Evolutionary conservation across 2,888 invertebrate species (phyloP), one percentile per base, ranked within the genome.

Genomic region (Lepetodrilus schrolli): DNA sequence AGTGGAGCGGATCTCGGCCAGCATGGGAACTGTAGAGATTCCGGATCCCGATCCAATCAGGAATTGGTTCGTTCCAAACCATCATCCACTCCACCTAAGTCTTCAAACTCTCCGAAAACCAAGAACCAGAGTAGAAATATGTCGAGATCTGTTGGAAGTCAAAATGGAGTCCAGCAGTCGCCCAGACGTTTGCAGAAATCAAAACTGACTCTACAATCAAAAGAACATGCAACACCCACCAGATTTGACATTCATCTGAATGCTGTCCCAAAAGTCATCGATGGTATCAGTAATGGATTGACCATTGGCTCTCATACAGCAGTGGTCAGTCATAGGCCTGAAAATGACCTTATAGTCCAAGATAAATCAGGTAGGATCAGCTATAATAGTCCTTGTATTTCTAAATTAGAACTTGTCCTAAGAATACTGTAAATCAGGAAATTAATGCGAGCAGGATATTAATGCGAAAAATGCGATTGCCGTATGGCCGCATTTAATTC

Each of bases 1-100:
- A 84, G 83, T 74, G n/a, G n/a, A n/a, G n/a, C n/a, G n/a, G 85
- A 86, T 26, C 43, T 74, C 71, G 74, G 66, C 74, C 74, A 13
- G n/a, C 68, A 10, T 50, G 48, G 38, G 75, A 75, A 65, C 17
- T 58, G 34, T 34, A 23, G 34, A 58, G 30, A 30, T 7, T n/a
- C 51, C n/a, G 58, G 17, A 17, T 58, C 58, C 30, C 17, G 3
- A 10, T 30, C 58, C 7, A 30, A 2, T 13, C 10, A 30, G 13
- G 58, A 58, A 30, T 23, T 34, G 5, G 17, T 34, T 0, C 26
- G 58, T 30, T 58, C 58, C n/a, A 2, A 34, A 13, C 26, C 23
- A 30, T 21, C 21, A 43, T 10, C 21, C 20, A 21, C 20, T 43
- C 2, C 26, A n/a, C n/a, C n/a, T 13, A 38, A 68, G 47, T 47